phyloP scores from a whole-genome alignment of 2,888 invertebrate genomes.

The Oligia strigilis region DNA sequence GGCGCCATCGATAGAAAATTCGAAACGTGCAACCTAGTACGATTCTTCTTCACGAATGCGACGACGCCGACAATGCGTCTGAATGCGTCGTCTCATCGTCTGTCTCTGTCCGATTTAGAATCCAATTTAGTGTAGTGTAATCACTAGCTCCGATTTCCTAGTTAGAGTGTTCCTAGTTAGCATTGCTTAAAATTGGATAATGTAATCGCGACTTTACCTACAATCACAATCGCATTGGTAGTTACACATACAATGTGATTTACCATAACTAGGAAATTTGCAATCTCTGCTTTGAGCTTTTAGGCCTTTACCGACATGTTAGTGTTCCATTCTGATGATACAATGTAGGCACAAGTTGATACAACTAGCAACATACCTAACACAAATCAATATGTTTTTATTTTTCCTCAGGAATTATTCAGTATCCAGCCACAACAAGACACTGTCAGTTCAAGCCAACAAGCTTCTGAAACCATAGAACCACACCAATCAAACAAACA shows the following conservation, averaged over 20 bases:
- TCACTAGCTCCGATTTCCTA: too few relatives aligned
- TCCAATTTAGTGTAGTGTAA: too few relatives aligned
- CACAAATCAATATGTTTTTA: background rate
- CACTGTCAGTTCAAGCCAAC: constrained; percentile 69
- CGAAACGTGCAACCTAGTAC: too few relatives aligned
- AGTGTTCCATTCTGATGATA: background rate
- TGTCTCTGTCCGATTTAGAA: too few relatives aligned
- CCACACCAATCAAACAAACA: background rate
- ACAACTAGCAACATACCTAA: background rate
- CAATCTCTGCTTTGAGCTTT: background rate
- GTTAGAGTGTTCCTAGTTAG: too few relatives aligned
- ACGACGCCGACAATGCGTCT: too few relatives aligned
- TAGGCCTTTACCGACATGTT: background rate
- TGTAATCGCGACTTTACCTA: too few relatives aligned
- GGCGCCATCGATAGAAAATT: too few relatives aligned
- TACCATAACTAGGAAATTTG: background rate
- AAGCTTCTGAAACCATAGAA: constrained; percentile 33
- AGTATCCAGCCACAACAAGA: constrained; percentile 63
- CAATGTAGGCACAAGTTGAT: background rate
- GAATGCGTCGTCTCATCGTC: too few relatives aligned
- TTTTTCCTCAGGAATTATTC: constrained; percentile 40
- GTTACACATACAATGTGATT: background rate
- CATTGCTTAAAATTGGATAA: too few relatives aligned
- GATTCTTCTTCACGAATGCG: too few relatives aligned
- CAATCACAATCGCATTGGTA: background rate